Evolutionary conservation across 2,888 invertebrate genomes (phyloP).

Genomic region (Sericinus montela): DNA sequence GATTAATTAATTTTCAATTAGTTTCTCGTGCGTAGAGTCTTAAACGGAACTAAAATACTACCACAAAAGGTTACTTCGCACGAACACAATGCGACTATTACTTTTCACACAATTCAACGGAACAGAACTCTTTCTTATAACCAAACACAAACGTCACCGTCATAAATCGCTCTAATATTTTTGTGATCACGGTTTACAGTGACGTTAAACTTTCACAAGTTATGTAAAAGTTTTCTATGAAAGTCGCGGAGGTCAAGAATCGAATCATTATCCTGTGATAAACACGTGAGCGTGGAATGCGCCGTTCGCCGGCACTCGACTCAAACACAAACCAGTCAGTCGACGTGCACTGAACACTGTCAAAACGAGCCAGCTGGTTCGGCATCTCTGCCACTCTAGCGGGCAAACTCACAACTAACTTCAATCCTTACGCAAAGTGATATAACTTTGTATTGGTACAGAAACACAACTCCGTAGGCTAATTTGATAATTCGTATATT

Average conservation of each 20-base stretch:
- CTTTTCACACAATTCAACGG: conserved; percentile 59
- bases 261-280: conserved; percentile 42
- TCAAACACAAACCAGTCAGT: conserved; percentile 36
- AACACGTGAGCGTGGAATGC: conserved; percentile 55
- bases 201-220: conserved; percentile 42
- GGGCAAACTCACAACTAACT: conserved; percentile 64
- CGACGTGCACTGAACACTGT: conserved; percentile 63
- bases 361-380: conserved; percentile 64
- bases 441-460: conserved; percentile 29
- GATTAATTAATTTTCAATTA: conserved; percentile 16
- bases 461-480: too few species aligned
- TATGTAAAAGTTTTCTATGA: conserved; percentile 46
- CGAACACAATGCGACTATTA: conserved; percentile 55
- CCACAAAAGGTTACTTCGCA: conserved; percentile 50
- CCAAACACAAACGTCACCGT: conserved; percentile 38
- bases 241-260: conserved; percentile 52
- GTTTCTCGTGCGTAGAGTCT: neutral
- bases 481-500: too few species aligned
- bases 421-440: conserved; percentile 35
- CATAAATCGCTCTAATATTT: conserved; percentile 25
- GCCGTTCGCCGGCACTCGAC: conserved; percentile 38
- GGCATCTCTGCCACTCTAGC: conserved; percentile 62
- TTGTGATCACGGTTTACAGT: conserved; percentile 21
- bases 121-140: conserved; percentile 42
- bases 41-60: conserved; percentile 52